These are phyloP conservation scores for Upupa epops DNA, from an alignment of 2,113 vertebrate genomes.

Conservation along the genomic window DNA sequence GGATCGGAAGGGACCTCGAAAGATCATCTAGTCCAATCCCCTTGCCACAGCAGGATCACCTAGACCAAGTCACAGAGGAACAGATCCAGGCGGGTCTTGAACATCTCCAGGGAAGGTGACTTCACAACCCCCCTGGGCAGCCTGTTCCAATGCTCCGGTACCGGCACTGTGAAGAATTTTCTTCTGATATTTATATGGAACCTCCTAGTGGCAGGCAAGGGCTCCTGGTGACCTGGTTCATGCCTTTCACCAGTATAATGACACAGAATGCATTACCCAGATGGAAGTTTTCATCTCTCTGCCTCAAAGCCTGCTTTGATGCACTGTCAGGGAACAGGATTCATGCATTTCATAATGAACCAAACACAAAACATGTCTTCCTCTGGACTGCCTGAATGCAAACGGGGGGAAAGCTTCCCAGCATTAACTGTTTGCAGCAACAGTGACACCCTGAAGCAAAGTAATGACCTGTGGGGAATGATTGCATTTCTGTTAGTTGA, in stretches of 20 bases:
- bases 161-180: too few relatives aligned
- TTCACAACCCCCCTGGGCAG: too few relatives aligned
- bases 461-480: not conserved
- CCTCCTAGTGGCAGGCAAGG: not conserved
- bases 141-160: too few relatives aligned
- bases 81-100: too few relatives aligned
- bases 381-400: not conserved
- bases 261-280: not conserved
- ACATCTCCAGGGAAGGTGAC: too few relatives aligned
- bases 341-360: not conserved
- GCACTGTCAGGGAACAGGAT: not conserved
- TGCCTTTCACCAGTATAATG: not conserved
- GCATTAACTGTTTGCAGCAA: not conserved
- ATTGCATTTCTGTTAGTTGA: not conserved
- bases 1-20: too few relatives aligned
- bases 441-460: not conserved
- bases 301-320: not conserved
- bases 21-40: too few relatives aligned
- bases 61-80: too few relatives aligned
- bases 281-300: not conserved
- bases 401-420: not conserved
- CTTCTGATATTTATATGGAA: too few relatives aligned
- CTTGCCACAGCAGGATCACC: too few relatives aligned
- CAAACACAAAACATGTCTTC: not conserved
- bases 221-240: not conserved